Evolutionary conservation across 2,797 vertebrate genomes (phyloP).

Genomic region (Nasua narica): DNA sequence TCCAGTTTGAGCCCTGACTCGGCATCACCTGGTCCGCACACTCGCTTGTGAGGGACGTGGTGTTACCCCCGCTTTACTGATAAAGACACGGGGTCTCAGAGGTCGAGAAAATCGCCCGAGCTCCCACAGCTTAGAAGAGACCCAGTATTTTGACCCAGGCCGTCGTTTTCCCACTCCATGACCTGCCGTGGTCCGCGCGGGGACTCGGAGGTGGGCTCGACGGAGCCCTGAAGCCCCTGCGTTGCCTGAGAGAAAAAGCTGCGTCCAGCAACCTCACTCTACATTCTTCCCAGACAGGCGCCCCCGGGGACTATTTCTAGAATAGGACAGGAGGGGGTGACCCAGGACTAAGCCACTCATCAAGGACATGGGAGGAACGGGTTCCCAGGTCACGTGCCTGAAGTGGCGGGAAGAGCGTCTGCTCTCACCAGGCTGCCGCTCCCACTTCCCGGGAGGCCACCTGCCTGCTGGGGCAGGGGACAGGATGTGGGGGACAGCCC

Average conservation of each 20-base stretch:
- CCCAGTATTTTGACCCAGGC: neutral
- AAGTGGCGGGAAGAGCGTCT: neutral
- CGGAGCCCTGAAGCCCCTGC: accelerated
- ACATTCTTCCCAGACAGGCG: neutral
- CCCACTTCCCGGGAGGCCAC: neutral
- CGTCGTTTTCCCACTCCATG: neutral
- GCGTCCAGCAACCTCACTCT: neutral
- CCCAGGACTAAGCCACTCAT: neutral
- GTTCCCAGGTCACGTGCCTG: neutral
- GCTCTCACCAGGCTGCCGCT: neutral
- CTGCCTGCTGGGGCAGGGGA: neutral
- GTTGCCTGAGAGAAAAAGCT: neutral
- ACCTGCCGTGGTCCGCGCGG: neutral
- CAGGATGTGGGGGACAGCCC: neutral
- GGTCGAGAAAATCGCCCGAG: neutral
- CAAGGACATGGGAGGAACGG: neutral
- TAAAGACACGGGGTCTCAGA: neutral
- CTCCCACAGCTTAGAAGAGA: neutral
- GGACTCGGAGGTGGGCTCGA: neutral
- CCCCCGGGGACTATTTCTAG: neutral
- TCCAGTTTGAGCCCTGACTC: neutral
- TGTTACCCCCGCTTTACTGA: neutral
- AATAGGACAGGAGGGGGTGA: neutral
- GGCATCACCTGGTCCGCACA: accelerated
- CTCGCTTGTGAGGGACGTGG: neutral